These are phyloP conservation scores for Machimus atricapillus DNA, from an alignment of 2,888 invertebrate species.

Conservation along the genomic window DNA sequence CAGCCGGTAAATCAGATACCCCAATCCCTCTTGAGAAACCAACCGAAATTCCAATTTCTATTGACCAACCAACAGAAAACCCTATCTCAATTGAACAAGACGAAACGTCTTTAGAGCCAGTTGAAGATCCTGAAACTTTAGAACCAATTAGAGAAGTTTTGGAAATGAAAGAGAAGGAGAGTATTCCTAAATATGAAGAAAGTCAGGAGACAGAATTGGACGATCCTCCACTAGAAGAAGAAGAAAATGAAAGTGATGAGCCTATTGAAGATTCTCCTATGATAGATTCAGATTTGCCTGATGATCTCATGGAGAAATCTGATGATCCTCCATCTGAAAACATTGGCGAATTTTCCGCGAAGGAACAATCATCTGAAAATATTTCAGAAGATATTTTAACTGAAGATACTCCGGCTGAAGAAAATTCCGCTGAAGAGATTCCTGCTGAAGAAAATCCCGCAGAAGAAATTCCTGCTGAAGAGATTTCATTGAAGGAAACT, in stretches of 20 bases:
- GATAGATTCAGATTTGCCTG: not conserved
- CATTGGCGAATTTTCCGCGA: not conserved
- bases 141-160: not conserved
- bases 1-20: not conserved
- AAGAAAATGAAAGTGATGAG: not conserved
- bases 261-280: too few species aligned
- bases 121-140: not conserved
- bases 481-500: not conserved
- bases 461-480: not conserved
- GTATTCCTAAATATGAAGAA: not conserved
- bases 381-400: not conserved
- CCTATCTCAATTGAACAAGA: not conserved
- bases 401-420: not conserved
- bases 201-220: not conserved
- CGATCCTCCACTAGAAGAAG: not conserved
- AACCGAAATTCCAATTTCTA: not conserved
- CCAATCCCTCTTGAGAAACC: not conserved
- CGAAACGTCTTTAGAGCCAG: not conserved
- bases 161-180: not conserved
- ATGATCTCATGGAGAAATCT: not conserved
- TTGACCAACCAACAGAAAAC: not conserved
- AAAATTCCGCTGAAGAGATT: not conserved
- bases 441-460: not conserved
- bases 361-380: not conserved
- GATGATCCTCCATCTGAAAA: not conserved